Evolutionary conservation across 1,140 invertebrate genomes (phyloP).

Genomic region (Drosophila lini): DNA sequence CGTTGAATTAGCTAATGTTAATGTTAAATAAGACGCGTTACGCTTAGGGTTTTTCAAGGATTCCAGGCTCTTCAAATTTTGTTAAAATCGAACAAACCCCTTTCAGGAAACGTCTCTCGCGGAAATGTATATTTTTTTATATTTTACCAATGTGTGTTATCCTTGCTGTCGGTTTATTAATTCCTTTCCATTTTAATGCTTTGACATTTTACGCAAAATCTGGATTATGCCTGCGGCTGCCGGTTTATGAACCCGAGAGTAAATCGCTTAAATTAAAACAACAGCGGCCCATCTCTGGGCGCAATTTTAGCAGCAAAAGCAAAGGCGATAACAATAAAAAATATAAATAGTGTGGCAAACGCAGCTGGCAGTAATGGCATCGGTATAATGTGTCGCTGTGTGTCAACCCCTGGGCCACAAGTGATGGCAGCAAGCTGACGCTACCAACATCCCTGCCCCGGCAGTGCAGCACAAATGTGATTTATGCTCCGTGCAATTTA

Average conservation of each 20-base stretch:
- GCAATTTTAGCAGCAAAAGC: constrained; percentile 16
- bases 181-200: constrained; percentile 46
- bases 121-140: neutral
- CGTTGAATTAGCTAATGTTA: too few species aligned
- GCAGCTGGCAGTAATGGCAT: constrained; percentile 75
- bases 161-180: constrained; percentile 18
- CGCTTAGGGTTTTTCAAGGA: too few species aligned
- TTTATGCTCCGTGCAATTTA: constrained; percentile 78
- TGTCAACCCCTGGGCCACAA: constrained; percentile 57
- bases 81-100: too few species aligned
- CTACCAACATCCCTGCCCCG: constrained; percentile 15
- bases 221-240: constrained; percentile 53
- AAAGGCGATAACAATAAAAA: constrained; percentile 53
- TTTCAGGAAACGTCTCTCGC: too few species aligned
- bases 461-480: constrained; percentile 54
- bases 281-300: constrained; percentile 18
- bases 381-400: constrained; percentile 51
- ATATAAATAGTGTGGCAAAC: constrained; percentile 78
- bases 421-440: constrained; percentile 70
- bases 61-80: too few species aligned
- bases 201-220: constrained; percentile 52
- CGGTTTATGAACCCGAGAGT: constrained; percentile 58
- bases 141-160: neutral
- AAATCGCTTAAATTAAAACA: constrained; percentile 80
- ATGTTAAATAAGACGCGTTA: too few species aligned